A percentile compares a stretch with the other conserved stretches of the same genome.
phyloP scores from a whole-genome alignment of 1,140 invertebrate genomes.

The Brachionus calyciflorus region DNA sequence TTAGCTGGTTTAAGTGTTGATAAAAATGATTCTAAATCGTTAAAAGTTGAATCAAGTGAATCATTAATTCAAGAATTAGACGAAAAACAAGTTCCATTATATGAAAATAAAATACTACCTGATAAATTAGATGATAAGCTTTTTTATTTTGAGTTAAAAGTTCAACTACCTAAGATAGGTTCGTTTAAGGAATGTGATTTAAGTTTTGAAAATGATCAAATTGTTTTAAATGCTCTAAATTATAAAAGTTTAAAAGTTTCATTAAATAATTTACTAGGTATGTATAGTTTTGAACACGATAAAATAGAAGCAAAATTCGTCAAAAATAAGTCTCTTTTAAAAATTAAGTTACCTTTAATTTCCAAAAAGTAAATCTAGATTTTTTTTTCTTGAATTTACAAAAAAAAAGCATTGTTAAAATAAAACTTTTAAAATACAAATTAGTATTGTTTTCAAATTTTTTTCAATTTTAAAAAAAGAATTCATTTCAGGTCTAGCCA shows the following conservation, averaged over 20 bases:
- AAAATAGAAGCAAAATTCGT: conserved; percentile 44
- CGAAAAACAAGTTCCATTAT: background rate
- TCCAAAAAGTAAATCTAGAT: background rate
- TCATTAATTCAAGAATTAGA: background rate
- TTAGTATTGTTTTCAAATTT: too few relatives aligned
- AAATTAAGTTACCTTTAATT: conserved; percentile 3
- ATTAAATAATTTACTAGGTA: background rate
- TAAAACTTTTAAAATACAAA: too few relatives aligned
- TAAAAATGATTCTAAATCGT: background rate
- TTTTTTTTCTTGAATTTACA: background rate
- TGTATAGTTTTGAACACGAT: background rate
- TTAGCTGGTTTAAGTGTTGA: background rate
- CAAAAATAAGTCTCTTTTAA: conserved; percentile 25
- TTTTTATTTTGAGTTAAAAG: background rate
- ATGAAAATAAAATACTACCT: conserved; percentile 3
- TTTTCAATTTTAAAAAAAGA: too few relatives aligned
- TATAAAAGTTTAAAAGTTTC: conserved; percentile 3
- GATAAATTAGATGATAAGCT: background rate
- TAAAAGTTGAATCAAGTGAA: background rate
- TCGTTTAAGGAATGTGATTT: conserved; percentile 40
- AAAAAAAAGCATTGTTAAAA: too few relatives aligned
- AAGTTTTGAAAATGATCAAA: background rate
- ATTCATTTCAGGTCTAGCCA: too few relatives aligned
- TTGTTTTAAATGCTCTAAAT: background rate
- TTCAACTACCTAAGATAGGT: background rate